Base-by-base conservation (phyloP, 2,888 invertebrate genomes). In the Seladonia tumulorum region DNA sequence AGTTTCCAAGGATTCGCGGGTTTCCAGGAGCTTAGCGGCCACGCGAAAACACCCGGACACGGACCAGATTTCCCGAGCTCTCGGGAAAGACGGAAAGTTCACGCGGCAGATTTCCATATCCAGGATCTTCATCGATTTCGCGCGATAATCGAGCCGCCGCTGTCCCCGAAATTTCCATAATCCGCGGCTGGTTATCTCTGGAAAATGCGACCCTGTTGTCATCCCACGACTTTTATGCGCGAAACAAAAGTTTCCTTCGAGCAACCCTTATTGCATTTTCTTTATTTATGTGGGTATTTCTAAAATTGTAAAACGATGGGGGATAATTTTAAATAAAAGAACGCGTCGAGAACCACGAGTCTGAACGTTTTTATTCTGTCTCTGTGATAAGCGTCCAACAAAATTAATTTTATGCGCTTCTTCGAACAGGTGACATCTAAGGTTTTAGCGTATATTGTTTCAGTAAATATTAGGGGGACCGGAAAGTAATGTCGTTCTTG, bases 41-140 rank as follows among this genome's bases (percentile, higher is more conserved):
- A 45, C 74, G 18, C 5, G 42, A 53, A 42, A 45, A 39, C 35
- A 39, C 7, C 47, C 53, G 16, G 14, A 29, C 60, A 25, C 25
- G 5, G 16, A n/a, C 60, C 60, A 60, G 66, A 74, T 66, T 66
- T 66, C 66, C 35, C 79, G 47, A 49, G 66, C 79, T 60, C 57
- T 45, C 25, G 70, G 70, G 80, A 81, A 16, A 29, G 35, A 35
- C 29, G 80, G 70, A 63, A 76, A 81, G 18, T 76, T 76, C 63
- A 49, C n/a, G 5, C 49, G 49, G 25, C 76, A 72, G 71, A 81
- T 81, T 72, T 81, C 81, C 81, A 72, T 76, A 72, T 49, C 39
- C 60, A 10, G 60, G 66, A 77, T 82, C 68, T 74, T 82, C 29
- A 66, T 73, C 77, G 82, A 77, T 82, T 53, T 74, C 35, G 35